phyloP scores from a whole-genome alignment of 2,113 vertebrate genomes.

The Anhinga rufa region DNA sequence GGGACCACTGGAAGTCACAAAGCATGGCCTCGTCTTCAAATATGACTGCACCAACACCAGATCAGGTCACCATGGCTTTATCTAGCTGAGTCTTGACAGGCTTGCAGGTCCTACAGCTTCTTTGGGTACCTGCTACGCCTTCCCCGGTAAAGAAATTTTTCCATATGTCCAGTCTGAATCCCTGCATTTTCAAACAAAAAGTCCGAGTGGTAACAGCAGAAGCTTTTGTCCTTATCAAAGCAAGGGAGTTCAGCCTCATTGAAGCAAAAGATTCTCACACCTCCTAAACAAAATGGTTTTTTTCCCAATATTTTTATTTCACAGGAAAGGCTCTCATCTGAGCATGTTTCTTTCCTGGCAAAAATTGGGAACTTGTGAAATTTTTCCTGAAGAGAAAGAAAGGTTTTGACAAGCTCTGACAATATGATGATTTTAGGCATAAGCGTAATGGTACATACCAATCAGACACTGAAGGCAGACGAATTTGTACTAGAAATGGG shows the following conservation, averaged over 20 bases:
- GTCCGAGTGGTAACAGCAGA: background rate
- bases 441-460: conserved; percentile 2
- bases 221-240: background rate
- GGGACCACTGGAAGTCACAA: background rate
- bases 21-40: background rate
- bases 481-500: background rate
- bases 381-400: conserved; percentile 1
- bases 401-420: conserved; percentile 46
- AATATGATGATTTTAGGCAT: conserved; percentile 44
- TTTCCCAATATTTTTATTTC: background rate
- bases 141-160: background rate
- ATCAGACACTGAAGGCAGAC: background rate
- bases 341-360: background rate
- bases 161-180: background rate
- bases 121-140: background rate
- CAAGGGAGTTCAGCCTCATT: background rate
- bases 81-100: background rate
- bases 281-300: background rate
- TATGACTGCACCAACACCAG: background rate
- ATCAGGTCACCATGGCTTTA: background rate
- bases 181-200: background rate
- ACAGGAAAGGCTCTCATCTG: background rate
- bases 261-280: background rate
- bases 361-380: background rate
- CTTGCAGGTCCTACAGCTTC: background rate